Base-by-base conservation (phyloP, 2,113 vertebrate genomes). In the Oreochromis tanganicae region DNA sequence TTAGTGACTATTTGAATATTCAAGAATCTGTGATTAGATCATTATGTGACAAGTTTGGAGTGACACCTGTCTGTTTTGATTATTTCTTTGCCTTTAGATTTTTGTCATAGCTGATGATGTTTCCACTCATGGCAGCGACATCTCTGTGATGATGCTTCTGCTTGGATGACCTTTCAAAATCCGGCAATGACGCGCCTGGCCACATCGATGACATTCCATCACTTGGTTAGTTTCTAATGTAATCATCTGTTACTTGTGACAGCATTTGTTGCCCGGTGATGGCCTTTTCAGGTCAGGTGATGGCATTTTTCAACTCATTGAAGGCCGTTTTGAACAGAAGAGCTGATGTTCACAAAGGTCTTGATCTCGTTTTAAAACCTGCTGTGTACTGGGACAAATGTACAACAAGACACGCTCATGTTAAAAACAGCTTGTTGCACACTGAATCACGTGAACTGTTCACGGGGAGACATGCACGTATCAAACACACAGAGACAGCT, bases 401-500 rank as follows among this genome's bases (percentile, higher is more conserved):
- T 59, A 13, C 46, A 29, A 52, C 5, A 46, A 24, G 61, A 32
- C 21, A 38, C 9, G 75, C 32, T 85, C 9, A 12, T 36, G 29
- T 36, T n/a, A 54, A 36, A 80, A 38, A 34, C 41, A 86, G 79
- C 81, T 61, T 84, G 86, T 55, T 79, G 68, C 41, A 63, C 59
- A 24, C 52, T 7, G 19, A 82, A 48, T 63, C 41, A 17, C 55
- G 61, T 16, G 14, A 9, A 78, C 48, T 85, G 80, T 16, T 14
- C 36, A 79, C 41, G n/a, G 73, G 79, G 24, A 54, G 55, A 56
- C 16, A 82, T 66, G 19, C 83, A 81, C 10, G 21, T 86, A 71
- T 19, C 24, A 75, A 48, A 79, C 66, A 82, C 85, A 81, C 52
- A 80, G 34, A 89, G 88, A 92, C 93, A 92, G 91, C 88, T 91